These are phyloP conservation scores for Pogonomyrmex barbatus DNA, from an alignment of 1,140 invertebrate genomes.

Conservation along the genomic window DNA sequence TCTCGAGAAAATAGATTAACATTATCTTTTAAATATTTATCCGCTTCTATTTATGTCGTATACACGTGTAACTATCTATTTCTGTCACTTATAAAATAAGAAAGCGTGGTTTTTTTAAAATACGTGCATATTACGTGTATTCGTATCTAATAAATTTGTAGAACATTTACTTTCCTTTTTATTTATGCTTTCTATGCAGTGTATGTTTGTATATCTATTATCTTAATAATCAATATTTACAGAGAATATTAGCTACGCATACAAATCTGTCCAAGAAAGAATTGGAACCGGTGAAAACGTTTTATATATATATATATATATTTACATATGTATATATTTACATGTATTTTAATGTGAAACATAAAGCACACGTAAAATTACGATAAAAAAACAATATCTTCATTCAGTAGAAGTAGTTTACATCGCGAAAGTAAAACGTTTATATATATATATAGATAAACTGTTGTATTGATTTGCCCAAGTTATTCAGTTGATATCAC, in stretches of 20 bases:
- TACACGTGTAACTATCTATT: neutral
- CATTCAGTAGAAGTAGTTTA: neutral
- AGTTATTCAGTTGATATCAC: neutral
- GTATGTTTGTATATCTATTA: neutral
- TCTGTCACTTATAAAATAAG: neutral
- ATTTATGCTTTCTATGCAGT: neutral
- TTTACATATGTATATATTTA: no score
- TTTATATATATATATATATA: neutral
- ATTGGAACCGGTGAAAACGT: neutral
- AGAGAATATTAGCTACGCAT: neutral
- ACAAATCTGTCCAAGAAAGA: neutral
- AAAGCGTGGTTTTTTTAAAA: neutral
- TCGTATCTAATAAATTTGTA: neutral
- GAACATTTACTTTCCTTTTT: neutral
- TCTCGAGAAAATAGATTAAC: slow-evolving; percentile 13
- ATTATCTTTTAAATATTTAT: slow-evolving; percentile 17
- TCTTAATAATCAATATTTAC: neutral
- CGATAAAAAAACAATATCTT: neutral
- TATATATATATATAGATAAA: neutral
- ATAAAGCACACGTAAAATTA: neutral
- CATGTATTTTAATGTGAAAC: neutral
- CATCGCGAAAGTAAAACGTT: no score
- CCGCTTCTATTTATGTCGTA: neutral
- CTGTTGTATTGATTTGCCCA: neutral
- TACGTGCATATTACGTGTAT: neutral